Conservation (phyloP, 1,140 invertebrate species). For the Drosophila asahinai region DNA sequence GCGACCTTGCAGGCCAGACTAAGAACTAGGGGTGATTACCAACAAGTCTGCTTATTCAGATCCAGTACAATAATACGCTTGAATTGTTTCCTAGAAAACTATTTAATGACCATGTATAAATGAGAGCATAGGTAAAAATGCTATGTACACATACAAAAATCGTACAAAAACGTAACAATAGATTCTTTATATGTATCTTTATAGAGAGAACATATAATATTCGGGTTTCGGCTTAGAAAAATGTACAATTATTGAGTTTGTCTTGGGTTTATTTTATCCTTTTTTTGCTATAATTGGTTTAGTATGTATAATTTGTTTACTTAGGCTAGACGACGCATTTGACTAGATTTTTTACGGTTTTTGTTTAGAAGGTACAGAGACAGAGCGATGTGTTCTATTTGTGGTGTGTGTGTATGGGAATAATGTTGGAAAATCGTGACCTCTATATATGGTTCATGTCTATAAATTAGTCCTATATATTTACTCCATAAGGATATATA, state of each 20-base stretch:
- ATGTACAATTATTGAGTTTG: constrained; percentile 73
- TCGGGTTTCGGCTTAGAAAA: constrained; percentile 57
- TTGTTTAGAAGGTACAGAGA: constrained; percentile 77
- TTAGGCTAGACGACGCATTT: constrained; percentile 64
- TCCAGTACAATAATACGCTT: constrained; percentile 42
- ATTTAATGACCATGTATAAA: constrained; percentile 54
- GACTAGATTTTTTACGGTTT: constrained; percentile 53
- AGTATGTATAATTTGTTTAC: constrained; percentile 68
- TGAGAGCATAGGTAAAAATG: constrained; percentile 64
- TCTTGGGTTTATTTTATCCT: constrained; percentile 16
- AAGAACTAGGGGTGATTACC: constrained; percentile 60
- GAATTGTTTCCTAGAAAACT: constrained; percentile 62
- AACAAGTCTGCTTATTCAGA: constrained; percentile 59
- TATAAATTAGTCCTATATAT: constrained; percentile 8
- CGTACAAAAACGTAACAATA: constrained; percentile 80
- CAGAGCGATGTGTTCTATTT: constrained; percentile 24
- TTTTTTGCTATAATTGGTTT: constrained; percentile 20
- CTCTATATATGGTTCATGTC: constrained; percentile 22
- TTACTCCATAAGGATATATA: constrained; percentile 8
- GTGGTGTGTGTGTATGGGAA: constrained; percentile 10
- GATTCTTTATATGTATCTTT: constrained; percentile 22
- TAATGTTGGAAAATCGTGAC: constrained; percentile 21
- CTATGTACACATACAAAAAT: constrained; percentile 77
- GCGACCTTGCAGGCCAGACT: constrained; percentile 63
- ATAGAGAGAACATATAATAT: constrained; percentile 8